Base-by-base conservation (phyloP, 2,113 vertebrate genomes). In the Pterocles burchelli region DNA sequence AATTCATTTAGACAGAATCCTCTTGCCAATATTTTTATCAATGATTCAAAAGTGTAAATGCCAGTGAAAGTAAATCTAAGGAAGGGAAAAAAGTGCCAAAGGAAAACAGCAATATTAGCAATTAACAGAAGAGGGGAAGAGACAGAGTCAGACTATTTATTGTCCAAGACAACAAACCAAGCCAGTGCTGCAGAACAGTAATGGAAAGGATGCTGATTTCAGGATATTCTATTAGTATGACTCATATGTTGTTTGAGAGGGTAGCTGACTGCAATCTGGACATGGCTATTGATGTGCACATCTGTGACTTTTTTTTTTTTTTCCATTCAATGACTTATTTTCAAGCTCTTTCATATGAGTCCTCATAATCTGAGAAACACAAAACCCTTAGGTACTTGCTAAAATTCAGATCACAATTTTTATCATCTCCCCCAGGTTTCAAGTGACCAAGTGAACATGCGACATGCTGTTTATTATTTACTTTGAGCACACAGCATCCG, bases 31-130 rank as follows among this genome's bases (percentile, higher is more conserved):
- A 99, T 99, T 97, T 99, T 99, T 97, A 99, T 99, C 66, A 98
- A 80, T 28, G 99, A 99, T 96, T 99, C 99, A 59, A 99, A 99
- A n/a, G 99, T 99, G 87, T 99, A 99, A 98, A 99, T 99, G 66
- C 97, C 98, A 75, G 99, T 99, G 97, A 99, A 99, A 81, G 97
- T 98, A 19, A 98, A 98, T 96, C 99, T 99, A 96, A 85, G 34
- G 59, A 96, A 21, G 19, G n/a, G 52, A 73, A 63, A 7, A 82
- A 82, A 91, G 91, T 7, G n/a, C 20, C 89, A 29, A 85, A 95
- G 31, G 79, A 94, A 90, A 77, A 61, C 22, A n/a, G 72, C 20
- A 81, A n/a, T 31, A 31, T 96, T 73, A 95, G 67, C 49, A 52
- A 83, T 86, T 65, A 93, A 58, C 0, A 0, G 43, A 51, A 31